Evolutionary conservation across 2,888 invertebrate genomes (phyloP).

Genomic region (Holacanthella duospinosa): DNA sequence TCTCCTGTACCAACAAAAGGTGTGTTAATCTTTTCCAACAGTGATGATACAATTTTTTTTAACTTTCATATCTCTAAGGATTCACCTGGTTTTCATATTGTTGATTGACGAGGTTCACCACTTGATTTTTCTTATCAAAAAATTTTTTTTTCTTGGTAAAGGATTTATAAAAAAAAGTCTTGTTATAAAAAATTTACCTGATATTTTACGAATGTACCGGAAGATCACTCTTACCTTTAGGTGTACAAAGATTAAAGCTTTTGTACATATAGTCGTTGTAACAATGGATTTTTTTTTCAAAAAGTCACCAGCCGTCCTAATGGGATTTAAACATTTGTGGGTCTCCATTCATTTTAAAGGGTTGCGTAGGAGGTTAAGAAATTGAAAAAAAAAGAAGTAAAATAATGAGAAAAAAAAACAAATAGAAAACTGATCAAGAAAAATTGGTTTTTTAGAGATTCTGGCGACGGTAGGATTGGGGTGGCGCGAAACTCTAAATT

Average conservation of each 20-base stretch:
- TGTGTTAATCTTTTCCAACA: background rate
- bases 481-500: background rate
- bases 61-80: no score
- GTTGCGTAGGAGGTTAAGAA: background rate
- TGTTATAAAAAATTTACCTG: no score
- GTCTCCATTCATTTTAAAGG: no score
- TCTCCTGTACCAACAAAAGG: background rate
- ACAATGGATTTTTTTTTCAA: background rate
- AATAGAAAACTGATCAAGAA: slow-evolving; percentile 1
- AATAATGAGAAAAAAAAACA: background rate
- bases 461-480: background rate
- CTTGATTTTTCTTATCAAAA: no score
- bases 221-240: no score
- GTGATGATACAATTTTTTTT: no score
- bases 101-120: background rate
- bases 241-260: no score
- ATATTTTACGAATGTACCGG: no score
- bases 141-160: no score
- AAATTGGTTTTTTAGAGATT: background rate
- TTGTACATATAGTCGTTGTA: background rate
- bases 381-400: background rate
- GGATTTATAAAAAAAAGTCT: no score
- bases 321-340: no score
- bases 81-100: no score
- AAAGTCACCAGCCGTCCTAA: background rate